These are phyloP conservation scores for Mythimna ferrago DNA, from an alignment of 2,888 invertebrate species.

Conservation along the genomic window DNA sequence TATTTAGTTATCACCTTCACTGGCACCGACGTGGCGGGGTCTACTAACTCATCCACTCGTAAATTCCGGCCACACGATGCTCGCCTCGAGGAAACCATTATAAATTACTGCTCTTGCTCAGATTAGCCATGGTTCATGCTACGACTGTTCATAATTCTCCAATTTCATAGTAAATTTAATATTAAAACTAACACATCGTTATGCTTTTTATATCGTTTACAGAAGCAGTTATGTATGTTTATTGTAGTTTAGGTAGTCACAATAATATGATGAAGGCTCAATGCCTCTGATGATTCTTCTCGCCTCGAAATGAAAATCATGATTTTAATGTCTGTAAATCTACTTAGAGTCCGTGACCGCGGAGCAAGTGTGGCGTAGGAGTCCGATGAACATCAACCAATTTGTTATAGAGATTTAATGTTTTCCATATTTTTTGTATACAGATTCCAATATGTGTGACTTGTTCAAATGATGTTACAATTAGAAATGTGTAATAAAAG, in stretches of 20 bases:
- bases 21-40: not conserved
- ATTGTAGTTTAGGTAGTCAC: not conserved
- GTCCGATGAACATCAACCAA: not conserved
- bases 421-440: slow-evolving; percentile 35
- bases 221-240: slow-evolving; percentile 1
- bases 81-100: slow-evolving; percentile 1
- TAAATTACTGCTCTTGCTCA: slow-evolving; percentile 4
- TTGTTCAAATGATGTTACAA: slow-evolving; percentile 30
- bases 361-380: not conserved
- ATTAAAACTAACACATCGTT: not conserved
- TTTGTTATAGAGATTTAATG: slow-evolving; percentile 2
- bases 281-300: not conserved
- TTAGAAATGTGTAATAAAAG: slow-evolving; percentile 35
- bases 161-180: slow-evolving; percentile 13
- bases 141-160: slow-evolving; percentile 18
- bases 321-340: not conserved
- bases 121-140: slow-evolving; percentile 1
- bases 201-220: slow-evolving; percentile 4
- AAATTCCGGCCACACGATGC: too few species aligned
- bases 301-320: not conserved
- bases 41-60: not conserved
- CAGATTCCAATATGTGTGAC: slow-evolving; percentile 19
- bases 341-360: not conserved
- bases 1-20: not conserved
- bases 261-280: slow-evolving; percentile 2